A percentile compares a stretch with the other conserved stretches of the same genome.
phyloP scores from a whole-genome alignment of 2,797 vertebrate species.

The Thaleichthys pacificus region DNA sequence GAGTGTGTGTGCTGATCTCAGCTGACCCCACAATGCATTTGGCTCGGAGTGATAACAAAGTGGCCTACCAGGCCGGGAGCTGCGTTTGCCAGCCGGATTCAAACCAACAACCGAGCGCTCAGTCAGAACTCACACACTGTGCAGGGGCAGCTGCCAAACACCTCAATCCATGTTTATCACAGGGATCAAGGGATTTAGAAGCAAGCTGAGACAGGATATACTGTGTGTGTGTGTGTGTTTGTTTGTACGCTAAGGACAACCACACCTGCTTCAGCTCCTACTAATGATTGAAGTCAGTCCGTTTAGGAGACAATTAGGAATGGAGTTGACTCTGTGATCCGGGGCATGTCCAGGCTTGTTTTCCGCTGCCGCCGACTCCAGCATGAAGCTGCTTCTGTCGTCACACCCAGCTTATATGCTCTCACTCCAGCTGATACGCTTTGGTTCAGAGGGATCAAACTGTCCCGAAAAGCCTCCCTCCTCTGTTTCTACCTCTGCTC shows the following conservation, averaged over 20 bases:
- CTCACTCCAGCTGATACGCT: not conserved
- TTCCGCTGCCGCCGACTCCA: constrained; percentile 49
- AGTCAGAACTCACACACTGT: too few relatives aligned
- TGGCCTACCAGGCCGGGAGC: too few relatives aligned
- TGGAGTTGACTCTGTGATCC: constrained; percentile 67
- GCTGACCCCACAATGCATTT: too few relatives aligned
- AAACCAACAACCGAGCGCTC: too few relatives aligned
- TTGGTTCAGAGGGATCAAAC: not conserved
- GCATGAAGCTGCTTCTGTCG: not conserved
- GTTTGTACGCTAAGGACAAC: constrained; percentile 41
- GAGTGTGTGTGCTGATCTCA: too few relatives aligned
- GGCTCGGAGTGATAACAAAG: too few relatives aligned
- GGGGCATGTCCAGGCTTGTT: constrained; percentile 56
- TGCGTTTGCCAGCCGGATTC: too few relatives aligned
- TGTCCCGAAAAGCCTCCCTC: not conserved
- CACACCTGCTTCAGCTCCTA: constrained; percentile 61
- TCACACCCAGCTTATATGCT: not conserved
- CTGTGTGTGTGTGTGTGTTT: not conserved
- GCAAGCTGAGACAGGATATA: constrained; percentile 15
- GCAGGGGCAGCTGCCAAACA: too few relatives aligned
- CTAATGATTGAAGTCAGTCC: constrained; percentile 79
- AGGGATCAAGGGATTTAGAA: constrained; percentile 36
- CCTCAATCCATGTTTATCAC: constrained; percentile 12
- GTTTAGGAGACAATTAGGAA: constrained; percentile 79
- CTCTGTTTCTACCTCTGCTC: not conserved